Base-by-base conservation (phyloP, 2,113 vertebrate species). In the Oxyruncus cristatus region DNA sequence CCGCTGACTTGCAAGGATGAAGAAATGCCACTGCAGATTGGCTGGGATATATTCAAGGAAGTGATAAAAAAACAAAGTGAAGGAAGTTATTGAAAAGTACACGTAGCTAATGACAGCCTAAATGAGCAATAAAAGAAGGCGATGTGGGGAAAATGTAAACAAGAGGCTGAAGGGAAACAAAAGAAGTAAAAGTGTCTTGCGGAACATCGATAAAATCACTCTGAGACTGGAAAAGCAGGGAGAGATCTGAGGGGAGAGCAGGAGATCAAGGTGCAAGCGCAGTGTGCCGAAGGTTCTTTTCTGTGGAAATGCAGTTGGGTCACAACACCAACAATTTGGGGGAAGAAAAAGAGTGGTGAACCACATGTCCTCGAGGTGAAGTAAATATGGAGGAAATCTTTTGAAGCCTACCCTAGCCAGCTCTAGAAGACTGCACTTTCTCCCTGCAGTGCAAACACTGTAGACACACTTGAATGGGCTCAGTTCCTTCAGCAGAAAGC, bases 11-110 rank as follows among this genome's bases (percentile, higher is more conserved):
- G 49, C 66, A 85, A 75, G 47, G 61, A 61, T 61, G 44, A 94
- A 91, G 73, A 92, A 95, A 89, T 85, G 44, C 84, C 53, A 35
- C 42, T n/a, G 21, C 61, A 95, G 41, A 81, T 87, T 84, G 75
- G 49, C 84, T 85, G 74, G 20, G 46, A 73, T 92, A 92, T 85
- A 76, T 87, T 96, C 70, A 89, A 97, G 94, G 95, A 97, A 95
- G 93, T 88, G 85, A 95, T 73, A 95, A 73, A 95, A 91, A 91
- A 95, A 73, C 28, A 71, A 66, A 95, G 85, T 41, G 74, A 93
- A 95, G 91, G 95, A 95, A 97, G 92, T 89, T 96, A 89, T 88
- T 91, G 81, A 84, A 85, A 89, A 89, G 84, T 27, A 88, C 58
- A 82, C 30, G 27, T 56, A 73, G 66, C 65, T 94, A 91, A 94